Percentiles rank a stretch among this genome's conserved stretches.
phyloP scores from a whole-genome alignment of 2,113 vertebrate species.

The Alectura lathami region DNA sequence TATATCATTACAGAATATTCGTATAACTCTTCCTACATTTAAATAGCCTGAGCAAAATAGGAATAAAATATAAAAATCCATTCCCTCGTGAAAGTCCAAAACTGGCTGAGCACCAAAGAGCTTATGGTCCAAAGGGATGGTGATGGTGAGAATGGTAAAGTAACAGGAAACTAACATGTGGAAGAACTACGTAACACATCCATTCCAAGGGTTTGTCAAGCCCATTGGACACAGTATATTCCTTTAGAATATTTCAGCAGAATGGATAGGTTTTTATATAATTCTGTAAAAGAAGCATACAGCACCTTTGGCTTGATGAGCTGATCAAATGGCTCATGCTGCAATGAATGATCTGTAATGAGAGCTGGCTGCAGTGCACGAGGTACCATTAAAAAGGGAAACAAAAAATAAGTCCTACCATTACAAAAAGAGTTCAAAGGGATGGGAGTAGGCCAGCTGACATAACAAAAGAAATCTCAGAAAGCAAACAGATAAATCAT shows the following conservation, averaged over 20 bases:
- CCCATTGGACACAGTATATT: not conserved
- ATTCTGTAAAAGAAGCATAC: not conserved
- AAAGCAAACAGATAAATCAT: not conserved
- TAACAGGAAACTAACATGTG: not conserved
- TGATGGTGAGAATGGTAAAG: not conserved
- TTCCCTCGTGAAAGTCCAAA: not conserved
- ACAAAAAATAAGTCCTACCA: not conserved
- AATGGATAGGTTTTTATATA: not conserved
- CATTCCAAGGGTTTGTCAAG: not conserved
- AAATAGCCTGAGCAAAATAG: not conserved
- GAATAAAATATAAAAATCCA: not conserved
- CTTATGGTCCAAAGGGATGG: not conserved
- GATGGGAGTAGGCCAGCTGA: not conserved
- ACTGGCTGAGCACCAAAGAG: not conserved
- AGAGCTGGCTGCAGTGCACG: not conserved
- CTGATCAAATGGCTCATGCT: not conserved
- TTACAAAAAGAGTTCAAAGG: not conserved
- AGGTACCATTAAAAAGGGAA: not conserved
- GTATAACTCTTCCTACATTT: not conserved
- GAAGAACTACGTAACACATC: not conserved
- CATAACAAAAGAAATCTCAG: not conserved
- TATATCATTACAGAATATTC: not conserved
- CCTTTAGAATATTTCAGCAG: not conserved
- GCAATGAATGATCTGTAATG: not conserved
- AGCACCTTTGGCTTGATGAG: slow-evolving; percentile 14